phyloP scores from a whole-genome alignment of 2,113 vertebrate genomes.

The Syngnathus floridae region DNA sequence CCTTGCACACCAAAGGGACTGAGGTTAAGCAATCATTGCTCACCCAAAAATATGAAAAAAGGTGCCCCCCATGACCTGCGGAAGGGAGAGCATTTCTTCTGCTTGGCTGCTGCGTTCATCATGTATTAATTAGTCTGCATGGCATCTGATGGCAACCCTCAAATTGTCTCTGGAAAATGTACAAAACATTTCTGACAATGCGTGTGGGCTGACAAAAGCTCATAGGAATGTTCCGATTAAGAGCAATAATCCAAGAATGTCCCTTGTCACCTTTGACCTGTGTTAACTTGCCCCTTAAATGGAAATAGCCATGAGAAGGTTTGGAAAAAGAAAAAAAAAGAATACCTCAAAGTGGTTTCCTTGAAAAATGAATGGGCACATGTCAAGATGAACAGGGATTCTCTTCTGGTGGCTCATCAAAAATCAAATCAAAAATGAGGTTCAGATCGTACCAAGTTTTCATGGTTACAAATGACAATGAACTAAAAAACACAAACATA shows the following conservation, averaged over 20 bases:
- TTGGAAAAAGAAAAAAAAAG: not conserved
- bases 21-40: constrained; percentile 11
- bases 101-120: not conserved
- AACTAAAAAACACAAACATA: too few relatives aligned
- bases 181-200: too few relatives aligned
- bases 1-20: constrained; percentile 1
- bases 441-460: too few relatives aligned
- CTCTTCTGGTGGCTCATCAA: too few relatives aligned
- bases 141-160: too few relatives aligned
- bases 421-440: too few relatives aligned
- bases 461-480: too few relatives aligned
- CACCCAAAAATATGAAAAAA: constrained; percentile 8
- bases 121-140: not conserved
- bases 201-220: not conserved
- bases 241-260: not conserved
- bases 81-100: not conserved
- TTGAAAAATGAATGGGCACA: too few relatives aligned
- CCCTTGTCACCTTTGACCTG: not conserved
- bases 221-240: not conserved
- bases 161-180: too few relatives aligned
- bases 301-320: not conserved
- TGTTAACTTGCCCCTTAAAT: not conserved
- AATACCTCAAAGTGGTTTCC: too few relatives aligned
- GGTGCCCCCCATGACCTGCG: not conserved
- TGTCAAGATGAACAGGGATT: too few relatives aligned